Evolutionary conservation across 37 sponge, comb jelly and placozoan species (phyloP), one percentile per base, ranked within the genome.

Genomic region (Halisarca cf. caerulea): DNA sequence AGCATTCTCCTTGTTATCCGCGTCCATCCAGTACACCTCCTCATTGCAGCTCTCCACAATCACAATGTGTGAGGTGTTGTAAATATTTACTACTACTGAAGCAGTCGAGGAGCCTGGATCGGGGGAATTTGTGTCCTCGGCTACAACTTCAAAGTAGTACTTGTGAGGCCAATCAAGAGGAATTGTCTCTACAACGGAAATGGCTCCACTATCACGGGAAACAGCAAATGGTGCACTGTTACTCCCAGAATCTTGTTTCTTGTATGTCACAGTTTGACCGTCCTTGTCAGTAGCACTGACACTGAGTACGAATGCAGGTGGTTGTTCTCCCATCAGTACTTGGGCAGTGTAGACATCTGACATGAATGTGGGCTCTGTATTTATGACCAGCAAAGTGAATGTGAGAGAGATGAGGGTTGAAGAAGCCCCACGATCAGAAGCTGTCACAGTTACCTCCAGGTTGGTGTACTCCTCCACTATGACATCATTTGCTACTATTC

Each of bases 91-190:
- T 2, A 51, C 66, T 4, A 91, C 84, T 37, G 35, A 7, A 0
- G 78, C 72, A 36, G 36, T 36, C 0, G 64, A 20, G 2, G 21
- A 20, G 18, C 28, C 18, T 0, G 74, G 51, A 4, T 27, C n/a
- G 45, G 91, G 91, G 74, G 80, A 74, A 80, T 87, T 87, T 41
- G 45, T 77, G 34, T 91, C 91, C 42, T 83, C 78, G 4, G 88
- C 91, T 47, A 53, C 23, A 32, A 91, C 80, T 7, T 38, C 59
- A 53, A 90, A 32, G 2, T n/a, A 20, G 59, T 77, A 66, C 33
- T 78, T 62, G 3, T 59, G 32, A 21, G 77, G 77, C 77, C 77
- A 74, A 37, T 44, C 25, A 0, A 41, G 41, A 2, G 18, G 11
- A 34, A 60, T 81, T 4, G 66, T 58, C 0, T n/a, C 32, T 7